A percentile compares a stretch with the other conserved stretches of the same genome.
phyloP scores from a whole-genome alignment of 2,797 vertebrate genomes.

The Onychomys leucogaster region DNA sequence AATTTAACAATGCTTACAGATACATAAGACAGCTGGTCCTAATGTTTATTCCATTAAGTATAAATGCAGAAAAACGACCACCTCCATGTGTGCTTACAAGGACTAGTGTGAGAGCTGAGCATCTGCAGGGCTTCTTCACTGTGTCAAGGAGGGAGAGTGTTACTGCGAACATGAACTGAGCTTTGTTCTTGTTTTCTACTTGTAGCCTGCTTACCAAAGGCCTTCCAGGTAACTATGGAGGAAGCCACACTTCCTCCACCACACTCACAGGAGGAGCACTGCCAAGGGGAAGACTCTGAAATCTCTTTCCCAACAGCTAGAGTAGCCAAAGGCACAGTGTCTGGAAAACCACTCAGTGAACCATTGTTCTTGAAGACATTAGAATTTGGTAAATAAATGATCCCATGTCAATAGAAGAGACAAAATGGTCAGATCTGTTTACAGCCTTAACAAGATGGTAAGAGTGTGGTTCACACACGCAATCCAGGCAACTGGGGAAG shows the following conservation, averaged over 20 bases:
- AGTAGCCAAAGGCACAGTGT: neutral
- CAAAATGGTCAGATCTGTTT: neutral
- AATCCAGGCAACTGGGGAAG: neutral
- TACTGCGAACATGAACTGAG: neutral
- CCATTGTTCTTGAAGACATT: neutral
- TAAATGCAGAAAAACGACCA: neutral
- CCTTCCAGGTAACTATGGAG: neutral
- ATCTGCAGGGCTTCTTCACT: neutral
- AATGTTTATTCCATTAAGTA: neutral
- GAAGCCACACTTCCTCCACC: neutral
- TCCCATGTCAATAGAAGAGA: neutral
- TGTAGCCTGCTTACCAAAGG: neutral
- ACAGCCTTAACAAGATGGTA: neutral
- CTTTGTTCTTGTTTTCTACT: neutral
- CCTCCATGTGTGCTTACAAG: neutral
- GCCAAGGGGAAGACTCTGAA: neutral
- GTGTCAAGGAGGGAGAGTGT: fast-evolving
- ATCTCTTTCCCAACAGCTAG: neutral
- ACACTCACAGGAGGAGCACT: neutral
- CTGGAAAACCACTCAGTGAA: neutral
- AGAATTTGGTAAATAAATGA: neutral
- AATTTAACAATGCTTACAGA: constrained; percentile 7
- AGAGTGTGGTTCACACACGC: neutral
- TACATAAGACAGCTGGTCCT: neutral
- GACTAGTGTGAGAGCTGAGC: neutral